A percentile compares a stretch with the other conserved stretches of the same genome.
Conservation (phyloP, 2,888 invertebrate genomes). For the Nematopogon swammerdamellus region DNA sequence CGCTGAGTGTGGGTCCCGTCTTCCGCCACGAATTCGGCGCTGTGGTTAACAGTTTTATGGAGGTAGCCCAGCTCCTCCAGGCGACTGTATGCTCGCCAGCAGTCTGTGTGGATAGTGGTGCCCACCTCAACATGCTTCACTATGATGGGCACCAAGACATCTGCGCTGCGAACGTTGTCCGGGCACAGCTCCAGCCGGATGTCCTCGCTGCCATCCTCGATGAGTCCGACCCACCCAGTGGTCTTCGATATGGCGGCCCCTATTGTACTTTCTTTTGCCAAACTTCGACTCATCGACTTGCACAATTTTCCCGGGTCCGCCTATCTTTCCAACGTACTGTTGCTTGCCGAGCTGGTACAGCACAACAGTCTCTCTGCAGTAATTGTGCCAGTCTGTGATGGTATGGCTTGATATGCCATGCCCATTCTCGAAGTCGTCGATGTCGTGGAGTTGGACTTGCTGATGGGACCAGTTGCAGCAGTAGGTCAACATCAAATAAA, state of each 20-base stretch:
- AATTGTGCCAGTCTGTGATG: not conserved
- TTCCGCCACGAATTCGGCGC: not conserved
- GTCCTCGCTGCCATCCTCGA: slow-evolving; percentile 16
- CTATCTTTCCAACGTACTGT: slow-evolving; percentile 6
- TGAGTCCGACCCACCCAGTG: slow-evolving; percentile 13
- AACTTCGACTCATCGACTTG: slow-evolving; percentile 12
- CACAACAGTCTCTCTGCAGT: not conserved
- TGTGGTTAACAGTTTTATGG: not conserved
- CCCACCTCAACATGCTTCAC: slow-evolving; percentile 14
- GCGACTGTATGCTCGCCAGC: slow-evolving; percentile 11
- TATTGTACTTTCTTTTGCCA: slow-evolving; percentile 10
- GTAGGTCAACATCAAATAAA: not conserved
- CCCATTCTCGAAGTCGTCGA: not conserved
- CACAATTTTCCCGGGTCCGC: slow-evolving; percentile 10
- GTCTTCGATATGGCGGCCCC: slow-evolving; percentile 8
- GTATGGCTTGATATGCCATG: not conserved
- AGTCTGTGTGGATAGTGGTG: slow-evolving; percentile 13
- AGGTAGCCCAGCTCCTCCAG: not conserved
- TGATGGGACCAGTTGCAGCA: not conserved
- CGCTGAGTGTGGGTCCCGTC: not conserved
- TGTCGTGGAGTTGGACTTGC: not conserved
- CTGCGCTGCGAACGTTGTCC: slow-evolving; percentile 12
- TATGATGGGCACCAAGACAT: slow-evolving; percentile 14
- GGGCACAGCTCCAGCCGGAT: slow-evolving; percentile 14
- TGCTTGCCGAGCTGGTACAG: slow-evolving; percentile 1